Evolutionary conservation across 2,113 vertebrate genomes (phyloP).

Genomic region (Oryctolagus cuniculus): DNA sequence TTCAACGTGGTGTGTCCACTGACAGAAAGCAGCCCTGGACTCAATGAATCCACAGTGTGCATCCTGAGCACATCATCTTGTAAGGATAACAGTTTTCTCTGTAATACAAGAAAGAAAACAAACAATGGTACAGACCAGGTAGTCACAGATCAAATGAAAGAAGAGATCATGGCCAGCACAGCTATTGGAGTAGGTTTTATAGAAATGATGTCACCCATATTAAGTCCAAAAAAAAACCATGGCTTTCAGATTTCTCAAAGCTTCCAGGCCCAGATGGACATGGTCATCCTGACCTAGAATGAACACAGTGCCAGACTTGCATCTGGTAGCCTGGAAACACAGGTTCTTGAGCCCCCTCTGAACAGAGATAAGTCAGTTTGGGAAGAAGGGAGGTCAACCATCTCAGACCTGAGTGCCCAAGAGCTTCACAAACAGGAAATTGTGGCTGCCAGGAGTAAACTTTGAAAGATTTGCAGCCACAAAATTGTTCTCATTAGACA

Average conservation of each 20-base stretch:
- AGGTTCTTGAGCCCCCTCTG: not conserved
- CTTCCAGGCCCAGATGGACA: not conserved
- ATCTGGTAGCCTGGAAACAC: not conserved
- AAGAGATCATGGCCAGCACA: not conserved
- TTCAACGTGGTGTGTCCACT: not conserved
- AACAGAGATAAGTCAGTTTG: not conserved
- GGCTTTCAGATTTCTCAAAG: not conserved
- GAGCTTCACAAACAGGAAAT: conserved; percentile 68
- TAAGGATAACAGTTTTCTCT: not conserved
- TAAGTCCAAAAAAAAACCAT: not conserved
- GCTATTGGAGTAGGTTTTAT: not conserved
- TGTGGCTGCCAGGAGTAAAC: conserved; percentile 57
- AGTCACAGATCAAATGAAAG: conserved; percentile 21
- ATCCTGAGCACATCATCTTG: not conserved
- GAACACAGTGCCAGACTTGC: not conserved
- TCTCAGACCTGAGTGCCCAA: not conserved
- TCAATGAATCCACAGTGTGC: not conserved
- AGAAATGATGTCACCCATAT: not conserved
- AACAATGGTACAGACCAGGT: not conserved
- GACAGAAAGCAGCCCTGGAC: not conserved
- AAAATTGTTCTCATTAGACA: conserved; percentile 72
- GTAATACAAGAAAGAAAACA: not conserved
- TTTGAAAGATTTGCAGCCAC: conserved; percentile 55
- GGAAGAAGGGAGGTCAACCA: not conserved
- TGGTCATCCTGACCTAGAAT: not conserved